Percentiles rank a stretch among this genome's conserved stretches.
Conservation (phyloP, 2,113 vertebrate genomes). For the Siniperca knerii region DNA sequence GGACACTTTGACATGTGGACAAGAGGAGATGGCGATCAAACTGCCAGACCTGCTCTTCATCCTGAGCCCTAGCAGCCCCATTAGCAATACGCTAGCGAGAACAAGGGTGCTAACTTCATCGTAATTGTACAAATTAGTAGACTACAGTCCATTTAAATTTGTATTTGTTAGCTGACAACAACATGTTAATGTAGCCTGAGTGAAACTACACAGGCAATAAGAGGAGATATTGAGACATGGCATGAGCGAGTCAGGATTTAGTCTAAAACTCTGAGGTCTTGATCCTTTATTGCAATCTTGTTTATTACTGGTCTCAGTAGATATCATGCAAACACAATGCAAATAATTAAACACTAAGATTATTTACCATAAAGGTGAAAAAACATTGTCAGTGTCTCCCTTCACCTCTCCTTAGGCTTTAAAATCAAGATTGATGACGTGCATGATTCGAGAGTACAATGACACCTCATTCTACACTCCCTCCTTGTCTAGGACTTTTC, state of each 20-base stretch:
- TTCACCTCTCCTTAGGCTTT: conserved; percentile 45
- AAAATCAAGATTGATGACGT: conserved; percentile 80
- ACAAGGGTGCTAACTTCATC: neutral
- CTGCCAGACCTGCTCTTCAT: too few relatives aligned
- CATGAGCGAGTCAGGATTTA: conserved; percentile 9
- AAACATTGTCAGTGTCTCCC: conserved; percentile 36
- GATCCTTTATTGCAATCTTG: neutral
- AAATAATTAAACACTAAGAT: conserved; percentile 43
- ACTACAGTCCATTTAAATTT: neutral
- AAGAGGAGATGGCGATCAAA: too few relatives aligned
- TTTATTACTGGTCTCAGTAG: neutral
- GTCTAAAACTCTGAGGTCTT: conserved; percentile 24
- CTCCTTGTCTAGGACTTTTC: conserved; percentile 56
- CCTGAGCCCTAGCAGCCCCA: too few relatives aligned
- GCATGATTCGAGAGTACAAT: conserved; percentile 55
- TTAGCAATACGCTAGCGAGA: neutral
- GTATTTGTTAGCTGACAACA: conserved; percentile 4
- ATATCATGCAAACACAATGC: conserved; percentile 1
- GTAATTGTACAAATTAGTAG: neutral
- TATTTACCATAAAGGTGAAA: conserved; percentile 45
- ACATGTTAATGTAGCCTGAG: conserved; percentile 26
- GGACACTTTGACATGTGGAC: too few relatives aligned
- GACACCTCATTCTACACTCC: conserved; percentile 54
- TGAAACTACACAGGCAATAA: conserved; percentile 18
- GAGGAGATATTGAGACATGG: conserved; percentile 1